Evolutionary conservation across 2,113 vertebrate genomes (phyloP).

Genomic region (Alligator sinensis): DNA sequence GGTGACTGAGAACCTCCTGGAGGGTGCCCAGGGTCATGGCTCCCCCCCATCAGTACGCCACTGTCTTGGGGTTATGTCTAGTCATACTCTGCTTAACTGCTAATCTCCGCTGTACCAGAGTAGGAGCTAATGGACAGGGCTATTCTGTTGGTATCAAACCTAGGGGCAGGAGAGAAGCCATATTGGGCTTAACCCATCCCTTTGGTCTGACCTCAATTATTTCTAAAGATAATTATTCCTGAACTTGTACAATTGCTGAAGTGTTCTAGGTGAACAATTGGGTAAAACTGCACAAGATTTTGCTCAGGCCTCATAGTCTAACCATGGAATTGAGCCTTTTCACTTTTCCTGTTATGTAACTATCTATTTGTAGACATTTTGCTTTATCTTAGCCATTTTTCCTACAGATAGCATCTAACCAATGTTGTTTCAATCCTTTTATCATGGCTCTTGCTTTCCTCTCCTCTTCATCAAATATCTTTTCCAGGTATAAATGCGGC

Average conservation of each 20-base stretch:
- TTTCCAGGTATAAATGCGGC: not conserved
- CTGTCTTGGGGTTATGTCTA: no score
- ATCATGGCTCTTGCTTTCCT: not conserved
- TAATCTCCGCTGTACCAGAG: no score
- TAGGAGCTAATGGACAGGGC: no score
- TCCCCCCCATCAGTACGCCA: no score
- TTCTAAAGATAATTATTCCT: constrained; percentile 21
- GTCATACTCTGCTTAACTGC: no score
- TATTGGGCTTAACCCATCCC: not conserved
- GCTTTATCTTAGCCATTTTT: not conserved
- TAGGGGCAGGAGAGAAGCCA: no score
- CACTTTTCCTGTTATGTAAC: constrained; percentile 4
- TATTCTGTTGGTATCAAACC: no score
- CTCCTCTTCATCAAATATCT: not conserved
- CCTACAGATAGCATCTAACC: not conserved
- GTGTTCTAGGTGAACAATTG: not conserved
- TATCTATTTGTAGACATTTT: not conserved
- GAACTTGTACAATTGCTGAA: constrained; percentile 14
- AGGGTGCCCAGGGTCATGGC: no score
- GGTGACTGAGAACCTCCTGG: no score
- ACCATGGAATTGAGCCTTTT: not conserved
- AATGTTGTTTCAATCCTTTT: constrained; percentile 17
- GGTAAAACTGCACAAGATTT: not conserved
- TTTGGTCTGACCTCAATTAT: constrained; percentile 10
- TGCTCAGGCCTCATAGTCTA: not conserved